A percentile compares a stretch with the other conserved stretches of the same genome.
Evolutionary conservation across 2,888 invertebrate species (phyloP).

Genomic region (Dicycla oo): DNA sequence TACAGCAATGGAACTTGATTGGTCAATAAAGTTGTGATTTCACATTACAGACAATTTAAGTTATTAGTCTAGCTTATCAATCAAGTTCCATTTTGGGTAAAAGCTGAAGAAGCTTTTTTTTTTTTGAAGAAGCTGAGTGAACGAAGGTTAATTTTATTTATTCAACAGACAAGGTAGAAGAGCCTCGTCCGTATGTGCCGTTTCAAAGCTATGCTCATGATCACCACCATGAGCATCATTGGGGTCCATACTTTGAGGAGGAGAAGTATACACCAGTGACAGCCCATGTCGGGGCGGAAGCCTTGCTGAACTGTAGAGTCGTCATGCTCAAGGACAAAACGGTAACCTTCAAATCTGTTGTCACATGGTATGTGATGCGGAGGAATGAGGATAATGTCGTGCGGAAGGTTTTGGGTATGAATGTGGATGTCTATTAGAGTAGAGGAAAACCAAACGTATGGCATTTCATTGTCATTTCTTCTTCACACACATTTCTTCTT

Average conservation of each 20-base stretch:
- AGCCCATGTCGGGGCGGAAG: conserved; percentile 92
- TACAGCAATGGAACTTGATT: conserved; percentile 8
- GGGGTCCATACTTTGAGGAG: conserved; percentile 93
- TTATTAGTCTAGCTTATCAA: not conserved
- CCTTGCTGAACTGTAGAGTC: conserved; percentile 92
- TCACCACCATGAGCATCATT: conserved; percentile 92
- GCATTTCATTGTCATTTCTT: too few relatives aligned
- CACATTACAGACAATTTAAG: not conserved
- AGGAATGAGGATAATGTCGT: too few relatives aligned
- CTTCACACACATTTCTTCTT: too few relatives aligned
- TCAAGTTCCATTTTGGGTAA: conserved; percentile 4
- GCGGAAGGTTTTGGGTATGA: too few relatives aligned
- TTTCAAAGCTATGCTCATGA: conserved; percentile 89
- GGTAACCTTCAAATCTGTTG: conserved; percentile 1
- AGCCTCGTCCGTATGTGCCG: conserved; percentile 83
- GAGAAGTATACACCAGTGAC: conserved; percentile 90
- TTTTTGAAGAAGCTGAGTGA: conserved; percentile 1
- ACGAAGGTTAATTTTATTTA: conserved; percentile 25
- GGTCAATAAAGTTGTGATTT: not conserved
- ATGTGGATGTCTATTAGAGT: too few relatives aligned
- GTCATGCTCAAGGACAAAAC: conserved; percentile 93
- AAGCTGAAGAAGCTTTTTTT: too few relatives aligned
- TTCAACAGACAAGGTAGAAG: conserved; percentile 84
- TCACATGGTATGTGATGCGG: too few relatives aligned
- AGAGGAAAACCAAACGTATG: too few relatives aligned